Conservation (phyloP, 2,113 vertebrate species). For the Sylvietta virens region DNA sequence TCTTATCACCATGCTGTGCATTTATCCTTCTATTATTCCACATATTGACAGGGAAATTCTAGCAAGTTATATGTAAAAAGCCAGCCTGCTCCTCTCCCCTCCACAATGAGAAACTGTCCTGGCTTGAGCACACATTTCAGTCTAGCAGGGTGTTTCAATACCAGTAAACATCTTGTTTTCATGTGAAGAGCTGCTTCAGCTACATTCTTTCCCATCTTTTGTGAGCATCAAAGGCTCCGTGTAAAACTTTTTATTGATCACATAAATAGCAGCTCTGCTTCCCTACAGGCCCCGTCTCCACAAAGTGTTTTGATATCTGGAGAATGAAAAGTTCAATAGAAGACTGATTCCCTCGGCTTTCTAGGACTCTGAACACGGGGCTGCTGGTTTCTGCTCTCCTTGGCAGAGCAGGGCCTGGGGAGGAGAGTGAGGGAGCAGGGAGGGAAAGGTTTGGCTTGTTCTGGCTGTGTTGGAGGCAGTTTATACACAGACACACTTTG, state of each 20-base stretch:
- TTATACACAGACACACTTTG: neutral
- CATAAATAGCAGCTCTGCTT: slow-evolving; percentile 49
- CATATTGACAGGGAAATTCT: neutral
- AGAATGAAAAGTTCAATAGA: slow-evolving; percentile 16
- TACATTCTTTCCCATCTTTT: slow-evolving; percentile 43
- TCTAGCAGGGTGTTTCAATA: slow-evolving; percentile 41
- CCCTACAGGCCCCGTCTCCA: neutral
- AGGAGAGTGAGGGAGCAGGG: neutral
- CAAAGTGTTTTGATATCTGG: slow-evolving; percentile 26
- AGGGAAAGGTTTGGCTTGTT: neutral
- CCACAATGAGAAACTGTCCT: neutral
- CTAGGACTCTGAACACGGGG: neutral
- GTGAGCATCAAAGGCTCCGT: slow-evolving; percentile 35
- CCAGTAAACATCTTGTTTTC: slow-evolving; percentile 62
- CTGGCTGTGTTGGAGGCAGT: neutral
- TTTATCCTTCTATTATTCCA: slow-evolving; percentile 12
- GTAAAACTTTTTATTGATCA: slow-evolving; percentile 60
- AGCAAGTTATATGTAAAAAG: neutral
- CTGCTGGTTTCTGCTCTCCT: neutral
- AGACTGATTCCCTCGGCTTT: neutral
- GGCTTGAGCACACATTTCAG: slow-evolving; percentile 21
- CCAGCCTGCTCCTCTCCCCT: neutral
- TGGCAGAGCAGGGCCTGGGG: neutral
- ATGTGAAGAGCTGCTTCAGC: slow-evolving; percentile 24
- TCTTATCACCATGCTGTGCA: neutral